phyloP scores from a whole-genome alignment of 2,888 invertebrate species.

The Chloroclysta siterata region DNA sequence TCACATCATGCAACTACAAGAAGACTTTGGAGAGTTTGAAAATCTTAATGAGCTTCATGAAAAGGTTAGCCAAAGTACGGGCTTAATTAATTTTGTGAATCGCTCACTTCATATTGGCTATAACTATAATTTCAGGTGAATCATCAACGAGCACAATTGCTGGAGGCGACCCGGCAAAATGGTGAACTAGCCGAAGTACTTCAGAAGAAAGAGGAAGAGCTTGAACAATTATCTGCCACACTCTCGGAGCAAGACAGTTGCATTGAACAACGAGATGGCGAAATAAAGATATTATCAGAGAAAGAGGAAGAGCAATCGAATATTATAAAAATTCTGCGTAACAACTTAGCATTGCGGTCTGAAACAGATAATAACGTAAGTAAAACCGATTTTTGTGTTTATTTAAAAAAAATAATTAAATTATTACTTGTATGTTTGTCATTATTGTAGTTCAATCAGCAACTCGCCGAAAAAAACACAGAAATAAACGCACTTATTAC shows the following conservation, averaged over 20 bases:
- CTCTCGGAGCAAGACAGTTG: slow-evolving; percentile 54
- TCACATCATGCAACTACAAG: slow-evolving; percentile 62
- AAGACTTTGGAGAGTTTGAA: slow-evolving; percentile 68
- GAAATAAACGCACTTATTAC: slow-evolving; percentile 64
- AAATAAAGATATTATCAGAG: slow-evolving; percentile 64
- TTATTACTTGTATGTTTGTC: background rate
- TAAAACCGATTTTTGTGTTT: background rate
- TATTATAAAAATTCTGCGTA: slow-evolving; percentile 65
- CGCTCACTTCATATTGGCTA: background rate
- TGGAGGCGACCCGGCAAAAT: slow-evolving; percentile 59
- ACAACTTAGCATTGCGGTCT: slow-evolving; percentile 65
- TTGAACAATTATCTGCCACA: slow-evolving; percentile 52
- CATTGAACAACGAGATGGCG: slow-evolving; percentile 58
- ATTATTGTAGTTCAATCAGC: slow-evolving; percentile 55
- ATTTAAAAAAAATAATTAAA: no score
- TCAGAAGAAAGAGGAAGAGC: slow-evolving; percentile 59
- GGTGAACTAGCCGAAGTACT: slow-evolving; percentile 58
- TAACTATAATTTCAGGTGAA: slow-evolving; percentile 48
- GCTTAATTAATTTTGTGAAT: background rate
- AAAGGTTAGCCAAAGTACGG: slow-evolving; percentile 51
- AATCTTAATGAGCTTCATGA: slow-evolving; percentile 63
- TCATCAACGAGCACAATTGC: slow-evolving; percentile 60
- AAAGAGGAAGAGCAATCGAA: slow-evolving; percentile 71
- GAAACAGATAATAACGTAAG: slow-evolving; percentile 65
- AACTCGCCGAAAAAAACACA: slow-evolving; percentile 64